Base-by-base conservation (phyloP, 1,140 invertebrate genomes). In the Meloidogyne chitwoodi region DNA sequence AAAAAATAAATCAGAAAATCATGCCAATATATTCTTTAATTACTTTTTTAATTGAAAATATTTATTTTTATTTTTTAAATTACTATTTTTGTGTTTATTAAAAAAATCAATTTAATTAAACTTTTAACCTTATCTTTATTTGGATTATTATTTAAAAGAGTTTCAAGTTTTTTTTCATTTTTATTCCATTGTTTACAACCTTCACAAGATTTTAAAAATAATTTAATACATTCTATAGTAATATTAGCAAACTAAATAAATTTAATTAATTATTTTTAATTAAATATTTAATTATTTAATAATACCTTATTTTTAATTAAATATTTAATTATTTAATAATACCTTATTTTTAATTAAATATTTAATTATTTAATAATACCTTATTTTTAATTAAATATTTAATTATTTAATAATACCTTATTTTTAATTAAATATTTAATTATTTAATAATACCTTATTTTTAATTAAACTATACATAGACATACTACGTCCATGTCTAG, bases 241-340 rank as follows among this genome's bases (percentile, higher is more conserved):
- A 70, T 70, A n/a, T 70, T 70, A 10, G 68, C 38, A 70, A 56
- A 70, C 68, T 70, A 19, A n/a, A n/a, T n/a, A n/a, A n/a, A n/a
- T n/a, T n/a, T n/a, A n/a, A n/a, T n/a, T n/a, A n/a, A n/a, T n/a
- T n/a, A n/a, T n/a, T n/a, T n/a, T n/a, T n/a, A n/a, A n/a, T n/a
- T n/a, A n/a, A n/a, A n/a, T n/a, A 70, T 19, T 70, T 44, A 19
- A 10, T 16, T 31, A 56, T 31, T 68, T 0, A 14, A 68, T 68
- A 44, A 38, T n/a, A 70, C 68, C 61, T 70, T 44, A 5, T 38
- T 48, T 29, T 41, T 70, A 24, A 41, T 61, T 34, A 22, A 27
- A 29, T n/a, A 70, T 19, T 70, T 44, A 19, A 10, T 16, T 31
- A 56, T 31, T 68, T 0, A 14, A 68, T 68, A 44, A 38, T n/a